Evolutionary conservation across 2,797 vertebrate species (phyloP), one percentile per base, ranked within the genome.

Genomic region (Muscicapa comitata): DNA sequence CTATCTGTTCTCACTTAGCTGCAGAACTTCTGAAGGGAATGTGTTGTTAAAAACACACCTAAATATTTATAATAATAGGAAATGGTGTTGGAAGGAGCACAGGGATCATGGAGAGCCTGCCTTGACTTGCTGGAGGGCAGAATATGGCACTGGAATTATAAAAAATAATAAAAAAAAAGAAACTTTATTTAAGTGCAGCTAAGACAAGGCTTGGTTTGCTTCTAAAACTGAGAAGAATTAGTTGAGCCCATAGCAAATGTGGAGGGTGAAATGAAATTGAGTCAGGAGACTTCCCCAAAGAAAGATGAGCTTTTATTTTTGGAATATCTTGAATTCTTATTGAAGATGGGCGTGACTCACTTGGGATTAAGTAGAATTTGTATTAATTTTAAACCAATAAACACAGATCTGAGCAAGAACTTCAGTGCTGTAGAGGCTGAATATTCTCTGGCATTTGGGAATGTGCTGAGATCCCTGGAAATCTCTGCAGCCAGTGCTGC

Each of bases 361-460:
- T 65, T 67, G 48, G 42, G 38, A 40, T 72, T 53, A 65, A 45
- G 25, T 29, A 15, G 20, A 20, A 59, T n/a, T 71, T 40, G 2
- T 65, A 1, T 65, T 38, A 25, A 13, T 71, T 24, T 62, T 13
- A 76, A 61, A 45, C 17, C 12, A 38, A 38, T 10, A 40, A 20
- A 10, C 0, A 16, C 3, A 45, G 51, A 12, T 37, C 9, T 38
- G 20, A 77, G 61, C 28, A 31, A 23, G 42, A 28, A 12, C 11
- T 63, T 28, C 5, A 10, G 28, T 31, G 21, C 1, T 42, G 35
- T 1, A 10, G 51, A 8, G 15, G 3, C 17, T 7, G 50, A 53
- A 3, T 10, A 1, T 29, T 55, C 62, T 53, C 6, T 35, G 19
- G 9, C 0, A 2, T 9, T 3, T 7, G 31, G 21, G 48, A 3